Evolutionary conservation across 2,113 vertebrate genomes (phyloP), one percentile per base, ranked within the genome.

Genomic region (Cisticola juncidis): DNA sequence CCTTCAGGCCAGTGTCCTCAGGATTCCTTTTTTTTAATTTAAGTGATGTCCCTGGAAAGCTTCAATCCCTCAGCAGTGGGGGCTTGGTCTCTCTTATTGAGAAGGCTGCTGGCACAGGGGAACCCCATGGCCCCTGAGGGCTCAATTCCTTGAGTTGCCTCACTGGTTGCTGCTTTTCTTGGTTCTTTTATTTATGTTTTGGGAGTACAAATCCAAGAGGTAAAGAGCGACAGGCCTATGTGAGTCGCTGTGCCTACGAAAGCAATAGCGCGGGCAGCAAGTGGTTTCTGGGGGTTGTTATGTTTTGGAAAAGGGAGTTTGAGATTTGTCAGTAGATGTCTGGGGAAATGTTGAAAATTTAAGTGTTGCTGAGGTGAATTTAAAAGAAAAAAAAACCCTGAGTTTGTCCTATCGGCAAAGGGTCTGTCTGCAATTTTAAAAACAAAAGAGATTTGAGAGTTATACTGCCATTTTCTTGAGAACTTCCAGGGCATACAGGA

Each of bases 281-380:
- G 91, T 66, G 58, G 62, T 91, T 96, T 90, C 68, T 76, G 81
- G 57, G 42, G 62, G 24, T 91, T 92, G 29, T 6, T 85, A 78
- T 51, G 11, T 71, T 96, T 92, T 91, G 54, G 71, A 88, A 97
- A 94, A 88, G 40, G 36, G 73, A 58, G 26, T 68, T 95, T 95
- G 77, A 88, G 86, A 72, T 60, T 94, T 40, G n/a, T n/a, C 0
- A 4, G 65, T 66, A 36, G n/a, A 47, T 14, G 7, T 48, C 24
- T 36, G 69, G 73, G 81, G 47, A 65, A 84, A 72, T 8, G 9
- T 5, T 56, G 22, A 45, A 57, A 70, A 65, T 53, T 22, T 70
- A 66, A 56, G 38, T 0, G 3, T 40, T 51, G 36, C 28, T 3
- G 6, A 65, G 17, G 11, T 19, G 12, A 79, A 68, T 81, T 89